Base-by-base conservation (phyloP, 2,113 vertebrate species). In the pig (Sus scrofa) region DNA sequence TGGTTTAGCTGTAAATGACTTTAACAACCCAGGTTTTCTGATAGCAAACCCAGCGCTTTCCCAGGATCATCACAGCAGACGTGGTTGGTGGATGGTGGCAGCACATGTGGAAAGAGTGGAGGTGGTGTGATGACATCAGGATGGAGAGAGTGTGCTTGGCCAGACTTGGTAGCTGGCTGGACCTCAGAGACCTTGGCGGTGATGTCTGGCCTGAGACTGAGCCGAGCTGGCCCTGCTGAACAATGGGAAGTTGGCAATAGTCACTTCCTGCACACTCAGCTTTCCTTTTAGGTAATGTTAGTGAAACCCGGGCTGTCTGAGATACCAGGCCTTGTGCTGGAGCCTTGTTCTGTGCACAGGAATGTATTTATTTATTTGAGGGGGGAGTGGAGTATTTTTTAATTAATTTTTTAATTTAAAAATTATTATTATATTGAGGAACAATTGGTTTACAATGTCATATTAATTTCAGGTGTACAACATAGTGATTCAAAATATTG, bases 51-150 rank as follows among this genome's bases (percentile, higher is more conserved):
- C 8, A 2, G 52, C 16, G 15, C 14, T 68, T 84, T 7, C 58
- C 26, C 37, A 26, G 50, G 30, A 7, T 62, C 3, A 2, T 50
- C 56, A 67, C n/a, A 52, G 24, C 19, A 24, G 13, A 58, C n/a
- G n/a, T 20, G 16, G 15, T 3, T 2, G 39, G 12, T 58, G n/a
- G 39, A 70, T 0, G 3, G 5, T 11, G 16, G 13, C 22, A 32
- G n/a, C 18, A 1, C 10, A 15, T 30, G 18, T 37, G 37, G 52
- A 78, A 71, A 83, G 44, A 13, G 24, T 19, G 52, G 54, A 63
- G 19, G 27, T 4, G 16, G 2, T 1, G 11, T 62, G 54, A 24
- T 56, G 54, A 67, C 24, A 26, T 65, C 37, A 60, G 27, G 24
- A 13, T 19, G 30, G 12, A 56, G 70, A 77, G 56, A 56, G 65